Evolutionary conservation across 2,888 invertebrate species (phyloP), one percentile per base, ranked within the genome.

Genomic region (Melieria picta): DNA sequence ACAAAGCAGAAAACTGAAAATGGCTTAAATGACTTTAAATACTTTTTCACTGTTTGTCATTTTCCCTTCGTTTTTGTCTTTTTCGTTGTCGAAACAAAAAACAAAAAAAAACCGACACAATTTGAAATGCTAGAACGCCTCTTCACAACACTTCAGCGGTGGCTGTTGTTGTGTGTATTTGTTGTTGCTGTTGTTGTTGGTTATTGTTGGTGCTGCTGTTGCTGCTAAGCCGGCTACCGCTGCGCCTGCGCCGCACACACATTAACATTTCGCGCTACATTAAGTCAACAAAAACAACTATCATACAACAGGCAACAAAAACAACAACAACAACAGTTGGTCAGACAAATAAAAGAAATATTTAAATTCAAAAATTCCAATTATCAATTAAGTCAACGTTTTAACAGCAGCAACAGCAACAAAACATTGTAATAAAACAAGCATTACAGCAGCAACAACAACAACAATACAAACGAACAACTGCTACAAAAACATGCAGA

Each of bases 101-200:
- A 1, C 30, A 30, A 30, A 30, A 30, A 30, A 69, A 72, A 58
- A 69, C 65, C 70, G 52, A 61, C 69, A 73, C 72, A 78, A 80
- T 79, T 82, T 82, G 81, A 80, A 84, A 82, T 80, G 81, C 83
- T 83, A 84, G 82, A 83, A 83, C 83, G 84, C 84, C 83, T 84
- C 83, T 83, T 77, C 80, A 77, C 83, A 81, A 83, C 83, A 83
- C 81, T 82, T 63, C 13, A 48, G 63, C 63, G 48, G n/a, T 50
- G 10, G 58, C 58, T 58, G 45, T 46, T n/a, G 47, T 30, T 56
- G 30, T 43, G 16, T 16, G 30, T 7, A 56, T 5, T 9, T 47
- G 65, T 50, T 46, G 11, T 61, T 71, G 42, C 58, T 68, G 48
- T 60, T 65, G 45, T 61, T 63, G 64, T 67, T 71, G 62, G 62